Evolutionary conservation across 1,140 invertebrate genomes (phyloP).

Genomic region (Lepidurus apus): DNA sequence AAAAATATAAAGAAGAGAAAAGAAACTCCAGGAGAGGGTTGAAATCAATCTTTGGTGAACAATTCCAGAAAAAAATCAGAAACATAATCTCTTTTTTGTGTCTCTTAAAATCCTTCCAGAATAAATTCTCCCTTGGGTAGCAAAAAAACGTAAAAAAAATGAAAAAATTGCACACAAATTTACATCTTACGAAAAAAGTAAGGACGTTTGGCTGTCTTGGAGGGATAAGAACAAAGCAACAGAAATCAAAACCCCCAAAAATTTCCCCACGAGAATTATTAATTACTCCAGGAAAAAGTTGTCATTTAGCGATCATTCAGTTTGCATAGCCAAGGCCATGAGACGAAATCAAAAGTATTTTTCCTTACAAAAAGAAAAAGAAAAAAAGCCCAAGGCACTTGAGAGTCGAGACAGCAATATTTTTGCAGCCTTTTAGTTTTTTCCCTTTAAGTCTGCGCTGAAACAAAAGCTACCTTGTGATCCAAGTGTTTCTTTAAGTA

Average conservation of each 20-base stretch:
- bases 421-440: neutral
- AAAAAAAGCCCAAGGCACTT: slow-evolving; percentile 26
- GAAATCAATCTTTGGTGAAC: neutral
- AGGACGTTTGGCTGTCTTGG: slow-evolving; percentile 12
- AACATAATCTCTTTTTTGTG: no score
- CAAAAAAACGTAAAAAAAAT: no score
- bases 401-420: slow-evolving; percentile 3
- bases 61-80: no score
- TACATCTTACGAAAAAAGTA: neutral
- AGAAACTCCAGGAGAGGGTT: neutral
- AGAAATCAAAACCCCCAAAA: neutral
- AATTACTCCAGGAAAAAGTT: neutral
- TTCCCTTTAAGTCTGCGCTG: neutral
- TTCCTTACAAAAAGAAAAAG: neutral
- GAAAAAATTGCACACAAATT: neutral
- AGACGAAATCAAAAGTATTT: neutral
- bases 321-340: neutral
- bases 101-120: no score
- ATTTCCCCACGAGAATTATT: neutral
- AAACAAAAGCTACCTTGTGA: slow-evolving; percentile 17
- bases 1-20: slow-evolving; percentile 19
- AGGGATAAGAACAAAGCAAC: neutral
- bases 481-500: slow-evolving; percentile 22
- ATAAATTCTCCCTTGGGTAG: no score
- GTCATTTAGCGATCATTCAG: neutral